Conservation (phyloP, 2,888 invertebrate species). For the Brachyopa scutellaris region DNA sequence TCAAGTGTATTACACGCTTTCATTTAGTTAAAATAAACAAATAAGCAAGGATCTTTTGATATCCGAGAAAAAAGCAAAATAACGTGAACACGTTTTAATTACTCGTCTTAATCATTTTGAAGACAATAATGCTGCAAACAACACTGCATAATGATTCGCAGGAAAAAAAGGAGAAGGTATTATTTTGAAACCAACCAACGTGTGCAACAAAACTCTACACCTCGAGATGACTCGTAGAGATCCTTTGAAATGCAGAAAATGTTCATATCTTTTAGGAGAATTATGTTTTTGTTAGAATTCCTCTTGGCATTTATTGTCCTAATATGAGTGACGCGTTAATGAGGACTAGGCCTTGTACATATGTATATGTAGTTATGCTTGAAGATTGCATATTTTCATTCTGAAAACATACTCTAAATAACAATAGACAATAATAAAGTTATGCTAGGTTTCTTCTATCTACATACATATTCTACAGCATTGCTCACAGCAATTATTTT, state of each 20-base stretch:
- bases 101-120: constrained; percentile 71
- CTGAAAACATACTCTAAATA: constrained; percentile 43
- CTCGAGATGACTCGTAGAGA: constrained; percentile 49
- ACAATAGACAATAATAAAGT: constrained; percentile 54
- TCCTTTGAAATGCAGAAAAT: constrained; percentile 64
- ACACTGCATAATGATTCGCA: constrained; percentile 64
- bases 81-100: constrained; percentile 67
- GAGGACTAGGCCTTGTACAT: constrained; percentile 56
- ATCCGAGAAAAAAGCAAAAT: constrained; percentile 49
- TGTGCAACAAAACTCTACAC: constrained; percentile 56
- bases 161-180: constrained; percentile 42
- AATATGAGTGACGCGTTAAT: constrained; percentile 68
- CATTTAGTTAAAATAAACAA: constrained; percentile 57
- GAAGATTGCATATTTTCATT: constrained; percentile 39
- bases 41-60: constrained; percentile 61
- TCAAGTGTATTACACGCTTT: constrained; percentile 54
- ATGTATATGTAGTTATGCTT: constrained; percentile 15
- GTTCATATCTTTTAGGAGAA: constrained; percentile 65
- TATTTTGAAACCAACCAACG: constrained; percentile 55
- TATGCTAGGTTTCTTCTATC: constrained; percentile 29
- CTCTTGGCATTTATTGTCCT: constrained; percentile 63
- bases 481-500: constrained; percentile 51
- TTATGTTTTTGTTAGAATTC: constrained; percentile 67
- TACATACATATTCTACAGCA: constrained; percentile 36
- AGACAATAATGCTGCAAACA: constrained; percentile 70